Percentiles rank a stretch among this genome's conserved stretches.
Conservation (phyloP, 2,797 vertebrate species). For the Tapirus indicus region DNA sequence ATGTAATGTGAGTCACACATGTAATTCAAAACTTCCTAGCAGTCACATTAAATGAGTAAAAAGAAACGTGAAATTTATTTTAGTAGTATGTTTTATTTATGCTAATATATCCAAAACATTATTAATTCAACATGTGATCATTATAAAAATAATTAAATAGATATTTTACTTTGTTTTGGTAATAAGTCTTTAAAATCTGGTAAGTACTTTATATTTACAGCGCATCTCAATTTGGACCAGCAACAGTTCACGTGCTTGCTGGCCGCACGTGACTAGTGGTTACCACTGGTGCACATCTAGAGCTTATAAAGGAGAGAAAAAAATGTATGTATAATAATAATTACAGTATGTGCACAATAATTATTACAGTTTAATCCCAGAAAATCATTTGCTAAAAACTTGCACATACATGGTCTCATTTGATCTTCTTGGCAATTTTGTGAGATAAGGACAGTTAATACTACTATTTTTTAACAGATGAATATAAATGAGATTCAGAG, state of each 20-base stretch:
- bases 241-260: background rate
- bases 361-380: background rate
- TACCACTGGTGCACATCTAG: background rate
- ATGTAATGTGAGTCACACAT: accelerated
- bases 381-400: conserved; percentile 31
- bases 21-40: background rate
- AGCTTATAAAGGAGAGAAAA: background rate
- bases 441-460: background rate
- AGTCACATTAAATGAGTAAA: background rate
- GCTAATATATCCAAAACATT: background rate
- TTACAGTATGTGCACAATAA: background rate
- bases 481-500: conserved; percentile 33
- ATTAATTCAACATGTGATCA: background rate
- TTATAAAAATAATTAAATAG: background rate
- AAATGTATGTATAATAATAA: background rate
- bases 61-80: background rate
- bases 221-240: background rate
- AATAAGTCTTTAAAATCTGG: background rate
- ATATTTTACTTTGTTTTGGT: background rate
- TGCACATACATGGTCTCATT: background rate
- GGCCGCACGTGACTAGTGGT: background rate
- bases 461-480: conserved; percentile 19
- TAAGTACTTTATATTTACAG: too few relatives aligned
- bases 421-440: conserved; percentile 53
- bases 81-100: background rate